Percentiles rank a stretch among this genome's conserved stretches.
phyloP scores from a whole-genome alignment of 2,113 vertebrate genomes.

The Aegypius monachus region DNA sequence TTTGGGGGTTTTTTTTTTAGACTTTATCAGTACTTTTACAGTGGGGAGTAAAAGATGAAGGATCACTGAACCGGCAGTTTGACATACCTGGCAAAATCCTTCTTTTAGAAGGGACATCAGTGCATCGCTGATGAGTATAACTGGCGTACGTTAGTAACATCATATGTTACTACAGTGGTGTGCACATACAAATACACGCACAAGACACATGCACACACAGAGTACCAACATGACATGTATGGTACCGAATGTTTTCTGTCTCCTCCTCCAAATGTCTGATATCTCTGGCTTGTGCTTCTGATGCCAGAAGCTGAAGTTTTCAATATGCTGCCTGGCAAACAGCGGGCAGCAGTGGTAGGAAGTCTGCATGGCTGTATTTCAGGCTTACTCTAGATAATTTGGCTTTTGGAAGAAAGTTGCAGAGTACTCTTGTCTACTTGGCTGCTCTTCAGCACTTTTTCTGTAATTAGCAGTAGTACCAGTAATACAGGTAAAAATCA shows the following conservation, averaged over 20 bases:
- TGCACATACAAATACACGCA: rapidly evolving
- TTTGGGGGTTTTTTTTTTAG: too few species aligned
- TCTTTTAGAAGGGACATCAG: not conserved
- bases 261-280: not conserved
- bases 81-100: not conserved
- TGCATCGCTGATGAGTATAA: rapidly evolving
- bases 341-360: not conserved
- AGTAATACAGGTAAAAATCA: not conserved
- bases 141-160: rapidly evolving
- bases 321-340: not conserved
- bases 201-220: not conserved
- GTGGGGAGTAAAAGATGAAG: not conserved
- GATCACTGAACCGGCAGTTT: not conserved
- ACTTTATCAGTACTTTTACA: not conserved
- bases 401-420: not conserved
- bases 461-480: not conserved
- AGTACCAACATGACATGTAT: rapidly evolving
- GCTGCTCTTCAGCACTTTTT: not conserved
- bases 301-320: not conserved
- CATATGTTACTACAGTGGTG: rapidly evolving
- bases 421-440: not conserved
- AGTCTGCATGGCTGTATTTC: not conserved
- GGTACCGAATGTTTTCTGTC: not conserved
- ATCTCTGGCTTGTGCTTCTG: not conserved
- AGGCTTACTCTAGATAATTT: not conserved